Base-by-base conservation (phyloP, 1,140 invertebrate species). In the Euura lappo region DNA sequence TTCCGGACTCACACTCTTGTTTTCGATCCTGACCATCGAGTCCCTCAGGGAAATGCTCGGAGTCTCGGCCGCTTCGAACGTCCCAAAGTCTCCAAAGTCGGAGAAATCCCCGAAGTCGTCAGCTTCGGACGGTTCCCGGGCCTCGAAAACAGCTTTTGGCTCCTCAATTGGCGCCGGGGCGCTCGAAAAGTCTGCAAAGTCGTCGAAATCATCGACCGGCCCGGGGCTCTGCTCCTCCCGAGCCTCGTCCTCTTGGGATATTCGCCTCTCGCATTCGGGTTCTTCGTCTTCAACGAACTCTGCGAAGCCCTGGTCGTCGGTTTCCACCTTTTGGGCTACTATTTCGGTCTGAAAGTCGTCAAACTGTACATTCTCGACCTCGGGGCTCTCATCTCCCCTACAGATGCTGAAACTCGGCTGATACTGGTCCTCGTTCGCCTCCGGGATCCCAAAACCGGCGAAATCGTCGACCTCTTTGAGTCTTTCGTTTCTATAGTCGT, bases 31-130 rank as follows among this genome's bases (percentile, higher is more conserved):
- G 88, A 79, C 89, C 82, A 81, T 90, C 79, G 81, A 90, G 80
- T 78, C 90, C 85, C 79, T 81, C 73, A 82, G 86, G 83, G 84
- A 84, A 84, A 78, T 82, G 75, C 73, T 80, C 71, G 77, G 79
- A 78, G 67, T 74, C 46, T 83, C 81, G 71, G 75, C 71, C 75
- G 80, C 78, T 60, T 66, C 72, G 68, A 78, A 82, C 74, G 78
- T 78, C 72, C 88, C 85, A 68, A 91, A 89, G 80, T 86, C 81
- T 45, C 73, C 73, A 77, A 88, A 90, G 77, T 92, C 89, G 76
- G 89, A 87, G 84, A 91, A 91, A 75, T 91, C 90, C 65, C 87
- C 90, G 83, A 90, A 90, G 73, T 90, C 89, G 81, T 90, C 87
- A 79, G 88, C 83, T 45, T 81, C 78, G 68, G 60, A 64, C 8